phyloP scores from a whole-genome alignment of 37 sponge, comb jelly and placozoan species.

The Amphimedon queenslandica region DNA sequence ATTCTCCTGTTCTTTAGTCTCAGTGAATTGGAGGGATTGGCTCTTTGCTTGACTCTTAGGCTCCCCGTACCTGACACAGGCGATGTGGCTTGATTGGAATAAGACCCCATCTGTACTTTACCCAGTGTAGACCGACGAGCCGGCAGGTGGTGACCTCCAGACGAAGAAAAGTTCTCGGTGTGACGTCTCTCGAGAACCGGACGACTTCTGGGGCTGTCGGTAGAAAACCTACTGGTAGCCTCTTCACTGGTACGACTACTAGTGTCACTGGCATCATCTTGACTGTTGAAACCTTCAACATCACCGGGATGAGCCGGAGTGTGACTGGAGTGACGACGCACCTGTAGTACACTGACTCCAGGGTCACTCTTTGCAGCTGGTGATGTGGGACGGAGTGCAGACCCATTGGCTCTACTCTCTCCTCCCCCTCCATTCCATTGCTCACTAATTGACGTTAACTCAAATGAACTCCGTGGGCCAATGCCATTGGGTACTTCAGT shows the following conservation, averaged over 20 bases:
- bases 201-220: neutral
- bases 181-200: neutral
- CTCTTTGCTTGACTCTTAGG: constrained; percentile 19
- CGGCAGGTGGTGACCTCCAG: no score
- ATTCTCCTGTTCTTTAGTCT: neutral
- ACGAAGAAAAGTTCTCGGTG: neutral
- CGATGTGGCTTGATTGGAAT: neutral
- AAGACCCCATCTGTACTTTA: neutral
- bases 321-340: neutral
- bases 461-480: neutral
- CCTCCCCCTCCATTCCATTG: neutral
- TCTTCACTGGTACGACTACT: neutral
- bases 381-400: neutral
- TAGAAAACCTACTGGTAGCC: neutral
- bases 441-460: neutral
- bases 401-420: neutral
- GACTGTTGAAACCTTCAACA: neutral
- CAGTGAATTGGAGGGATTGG: constrained; percentile 21
- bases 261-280: neutral
- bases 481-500: neutral
- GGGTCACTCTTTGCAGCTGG: neutral
- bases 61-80: neutral
- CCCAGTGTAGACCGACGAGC: no score
- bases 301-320: neutral
- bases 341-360: neutral